Evolutionary conservation across 2,113 vertebrate species (phyloP), one percentile per base, ranked within the genome.

Genomic region (Colius striatus): DNA sequence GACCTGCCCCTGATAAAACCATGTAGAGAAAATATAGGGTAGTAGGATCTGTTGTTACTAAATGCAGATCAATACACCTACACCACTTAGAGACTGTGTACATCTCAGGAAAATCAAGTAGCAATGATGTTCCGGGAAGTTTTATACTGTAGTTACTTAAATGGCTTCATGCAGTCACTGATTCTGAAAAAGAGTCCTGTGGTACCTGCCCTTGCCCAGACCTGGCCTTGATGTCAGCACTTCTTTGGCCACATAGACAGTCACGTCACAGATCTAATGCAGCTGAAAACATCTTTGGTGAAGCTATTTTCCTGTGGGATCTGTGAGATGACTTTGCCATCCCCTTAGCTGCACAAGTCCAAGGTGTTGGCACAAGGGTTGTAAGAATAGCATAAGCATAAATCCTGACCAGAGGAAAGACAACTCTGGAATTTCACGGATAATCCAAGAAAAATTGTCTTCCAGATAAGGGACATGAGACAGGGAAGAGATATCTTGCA

Each of bases 241-340:
- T 53, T 5, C 50, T 63, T 65, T 26, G 26, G 45, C 57, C 43
- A 29, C 2, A 18, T 54, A 77, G 13, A 14, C 43, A 67, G 45
- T 9, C 5, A 17, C 6, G 1, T 25, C 63, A n/a, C 1, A 0
- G 30, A 51, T n/a, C 13, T n/a, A 36, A 73, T 4, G 12, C 21
- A 45, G 27, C 34, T 85, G 50, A 38, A 85, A 90, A 82, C 4
- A 26, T 11, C 9, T 38, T 34, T 30, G 11, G 22, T 53, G 26
- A 61, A 83, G 79, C 9, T 34, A 11, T 51, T 72, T 72, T 78
- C 50, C 62, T 48, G 8, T 18, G 29, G 30, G 32, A 79, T 27
- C 38, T 82, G 32, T 0, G 0, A 67, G 27, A 19, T 79, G 38
- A 20, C 45, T 47, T 32, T 43, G 15, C 20, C 85, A 48, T n/a